Evolutionary conservation across 1,140 invertebrate genomes (phyloP).

Genomic region (Dolichoris vasculosae): DNA sequence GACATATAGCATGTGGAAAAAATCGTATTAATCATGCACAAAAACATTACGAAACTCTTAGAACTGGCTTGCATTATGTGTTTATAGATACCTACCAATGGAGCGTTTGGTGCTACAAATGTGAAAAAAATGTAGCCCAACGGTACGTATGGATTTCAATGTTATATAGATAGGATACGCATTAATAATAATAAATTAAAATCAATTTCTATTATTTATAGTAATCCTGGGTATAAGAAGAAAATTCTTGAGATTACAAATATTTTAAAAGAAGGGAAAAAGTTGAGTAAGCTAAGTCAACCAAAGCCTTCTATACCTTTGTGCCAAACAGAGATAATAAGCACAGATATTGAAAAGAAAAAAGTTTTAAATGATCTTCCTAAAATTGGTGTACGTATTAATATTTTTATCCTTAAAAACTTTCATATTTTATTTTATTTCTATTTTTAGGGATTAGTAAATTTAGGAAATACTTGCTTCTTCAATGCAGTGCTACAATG

Average conservation of each 20-base stretch:
- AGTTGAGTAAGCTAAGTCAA: conserved; percentile 14
- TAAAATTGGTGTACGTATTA: conserved; percentile 60
- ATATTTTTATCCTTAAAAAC: background rate
- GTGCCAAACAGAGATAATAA: conserved; percentile 39
- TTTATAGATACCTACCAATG: conserved; percentile 83
- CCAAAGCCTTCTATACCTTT: conserved; percentile 21
- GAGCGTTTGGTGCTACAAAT: conserved; percentile 85
- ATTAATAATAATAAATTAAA: conserved; percentile 15
- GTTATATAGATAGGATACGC: background rate
- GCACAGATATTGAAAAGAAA: conserved; percentile 51
- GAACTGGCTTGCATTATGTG: conserved; percentile 84
- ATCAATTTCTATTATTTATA: conserved; percentile 11
- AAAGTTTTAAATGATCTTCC: conserved; percentile 55
- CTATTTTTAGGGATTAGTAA: conserved; percentile 80
- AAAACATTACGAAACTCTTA: conserved; percentile 84
- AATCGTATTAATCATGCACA: conserved; percentile 83
- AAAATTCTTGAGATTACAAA: conserved; percentile 79
- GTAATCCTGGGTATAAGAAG: conserved; percentile 75
- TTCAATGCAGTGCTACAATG: conserved; percentile 97
- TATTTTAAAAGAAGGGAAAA: conserved; percentile 62
- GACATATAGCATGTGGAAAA: conserved; percentile 84
- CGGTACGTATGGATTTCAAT: conserved; percentile 11
- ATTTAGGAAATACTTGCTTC: conserved; percentile 97
- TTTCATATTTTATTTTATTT: conserved; percentile 19
- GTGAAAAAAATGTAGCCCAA: conserved; percentile 76